Evolutionary conservation across 2,797 vertebrate species (phyloP), one percentile per base, ranked within the genome.

Genomic region (Vultur gryphus): DNA sequence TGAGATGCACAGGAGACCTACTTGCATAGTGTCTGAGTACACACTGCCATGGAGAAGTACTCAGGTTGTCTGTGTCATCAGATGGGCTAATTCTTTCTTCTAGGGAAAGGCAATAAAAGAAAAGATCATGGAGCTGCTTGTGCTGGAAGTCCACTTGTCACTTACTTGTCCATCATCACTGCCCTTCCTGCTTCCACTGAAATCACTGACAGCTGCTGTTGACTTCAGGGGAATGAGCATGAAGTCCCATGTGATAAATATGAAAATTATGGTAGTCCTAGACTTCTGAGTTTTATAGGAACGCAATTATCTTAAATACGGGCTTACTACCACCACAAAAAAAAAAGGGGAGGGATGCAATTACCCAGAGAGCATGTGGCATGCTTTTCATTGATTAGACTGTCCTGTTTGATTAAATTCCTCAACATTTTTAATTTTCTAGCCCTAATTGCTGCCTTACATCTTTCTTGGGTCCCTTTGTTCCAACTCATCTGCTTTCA

Each of bases 261-360:
- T 3, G 83, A 93, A 95, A 89, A 86, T 91, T 78, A 84, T 84
- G 89, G 91, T 92, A 97, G 96, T 92, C 88, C 43, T 87, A 83
- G 90, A 95, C 71, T 96, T 95, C 72, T 89, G 96, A 97, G 95
- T 94, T 97, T 96, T 96, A 95, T 92, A 96, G 97, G 95, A 98
- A 98, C 93, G 95, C 88, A 97, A 97, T 98, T 98, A 97, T 92
- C 92, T 97, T 97, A 98, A 98, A 97, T 97, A 97, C 84, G 95
- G 86, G 84, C 92, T 97, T 97, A 97, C 84, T 92, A 94, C 94
- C 35, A 82, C 58, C 49, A 64, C 43, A 54, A 31, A 46, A 73
- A 66, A 62, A 33, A 21, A 33, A 11, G 82, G 84, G 84, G 73
- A 94, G 96, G 95, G 96, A 97, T 97, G 97, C 82, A 97, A 96